Evolutionary conservation across 92 coral and sea anemone genomes (phyloP).

Genomic region (Paragorgia papillata): DNA sequence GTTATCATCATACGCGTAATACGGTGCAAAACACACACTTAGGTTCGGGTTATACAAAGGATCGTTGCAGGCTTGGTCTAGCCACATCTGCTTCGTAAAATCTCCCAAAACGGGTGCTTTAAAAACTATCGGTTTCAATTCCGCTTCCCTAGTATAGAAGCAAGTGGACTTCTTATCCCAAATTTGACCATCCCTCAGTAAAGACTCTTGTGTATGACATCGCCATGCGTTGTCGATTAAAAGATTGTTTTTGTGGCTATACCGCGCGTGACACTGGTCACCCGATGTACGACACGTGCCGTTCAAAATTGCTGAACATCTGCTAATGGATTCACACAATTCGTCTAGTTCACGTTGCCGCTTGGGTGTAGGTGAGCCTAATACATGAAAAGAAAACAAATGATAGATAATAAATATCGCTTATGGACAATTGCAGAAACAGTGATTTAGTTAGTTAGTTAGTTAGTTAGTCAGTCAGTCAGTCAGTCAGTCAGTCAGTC

Average conservation of each 20-base stretch:
- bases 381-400: neutral
- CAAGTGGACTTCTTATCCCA: neutral
- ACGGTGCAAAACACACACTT: too few species aligned
- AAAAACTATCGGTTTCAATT: neutral
- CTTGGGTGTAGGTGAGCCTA: conserved; percentile 21
- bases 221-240: too few species aligned
- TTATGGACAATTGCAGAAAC: too few species aligned
- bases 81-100: conserved; percentile 13
- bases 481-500: too few species aligned
- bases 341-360: conserved; percentile 27
- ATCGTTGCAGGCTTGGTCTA: conserved; percentile 11
- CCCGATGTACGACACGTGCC: neutral
- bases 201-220: neutral
- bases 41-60: too few species aligned
- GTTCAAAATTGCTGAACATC: neutral
- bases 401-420: too few species aligned
- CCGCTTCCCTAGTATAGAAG: neutral
- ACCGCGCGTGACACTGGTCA: neutral
- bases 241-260: neutral
- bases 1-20: too few species aligned
- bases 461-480: too few species aligned
- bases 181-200: neutral
- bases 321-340: neutral
- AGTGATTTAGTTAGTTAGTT: too few species aligned
- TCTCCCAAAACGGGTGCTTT: conserved; percentile 15